phyloP scores from a whole-genome alignment of 2,797 vertebrate genomes.

The Corythornis leucogaster region DNA sequence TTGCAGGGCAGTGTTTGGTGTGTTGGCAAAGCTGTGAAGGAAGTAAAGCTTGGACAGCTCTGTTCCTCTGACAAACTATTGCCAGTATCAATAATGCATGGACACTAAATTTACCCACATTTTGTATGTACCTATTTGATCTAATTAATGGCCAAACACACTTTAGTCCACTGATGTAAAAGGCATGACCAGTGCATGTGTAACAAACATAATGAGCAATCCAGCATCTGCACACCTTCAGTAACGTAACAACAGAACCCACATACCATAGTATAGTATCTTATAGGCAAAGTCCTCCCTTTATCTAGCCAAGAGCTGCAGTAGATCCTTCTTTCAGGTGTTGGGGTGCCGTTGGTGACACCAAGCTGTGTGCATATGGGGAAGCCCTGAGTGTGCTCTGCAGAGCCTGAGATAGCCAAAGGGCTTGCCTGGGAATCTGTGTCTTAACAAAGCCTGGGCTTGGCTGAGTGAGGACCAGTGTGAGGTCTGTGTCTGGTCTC shows the following conservation, averaged over 20 bases:
- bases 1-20: neutral
- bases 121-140: constrained; percentile 26
- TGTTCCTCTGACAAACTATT: neutral
- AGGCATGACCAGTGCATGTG: constrained; percentile 44
- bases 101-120: neutral
- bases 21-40: neutral
- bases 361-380: rapidly evolving
- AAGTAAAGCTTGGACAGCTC: neutral
- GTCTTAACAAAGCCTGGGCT: neutral
- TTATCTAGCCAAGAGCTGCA: neutral
- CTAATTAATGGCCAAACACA: constrained; percentile 8
- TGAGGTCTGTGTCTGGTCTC: neutral
- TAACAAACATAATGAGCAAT: neutral
- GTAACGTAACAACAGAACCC: neutral
- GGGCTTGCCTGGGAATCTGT: neutral
- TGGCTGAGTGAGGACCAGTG: neutral
- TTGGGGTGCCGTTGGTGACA: rapidly evolving
- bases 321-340: neutral
- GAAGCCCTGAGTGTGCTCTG: neutral
- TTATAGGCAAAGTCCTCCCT: neutral
- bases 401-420: neutral
- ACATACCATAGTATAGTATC: rapidly evolving
- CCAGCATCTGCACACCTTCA: neutral
- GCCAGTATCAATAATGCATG: neutral
- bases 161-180: neutral